phyloP scores from a whole-genome alignment of 1,140 invertebrate species.

The Linepithema humile region DNA sequence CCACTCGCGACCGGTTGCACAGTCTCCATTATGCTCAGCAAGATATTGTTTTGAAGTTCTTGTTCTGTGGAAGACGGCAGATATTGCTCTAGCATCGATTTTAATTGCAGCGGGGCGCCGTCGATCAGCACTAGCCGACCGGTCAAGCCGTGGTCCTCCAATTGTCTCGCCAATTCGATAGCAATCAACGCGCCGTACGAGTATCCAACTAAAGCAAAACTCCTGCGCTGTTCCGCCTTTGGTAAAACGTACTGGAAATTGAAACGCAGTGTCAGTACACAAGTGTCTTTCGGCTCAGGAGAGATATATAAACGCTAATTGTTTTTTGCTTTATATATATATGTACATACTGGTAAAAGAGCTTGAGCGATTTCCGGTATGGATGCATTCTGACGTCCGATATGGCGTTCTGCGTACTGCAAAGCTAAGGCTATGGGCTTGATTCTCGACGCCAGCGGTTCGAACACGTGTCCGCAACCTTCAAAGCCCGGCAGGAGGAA shows the following conservation, averaged over 20 bases:
- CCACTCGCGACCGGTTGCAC: slow-evolving; percentile 43
- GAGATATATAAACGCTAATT: slow-evolving; percentile 18
- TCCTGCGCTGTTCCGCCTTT: slow-evolving; percentile 73
- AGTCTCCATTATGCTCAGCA: slow-evolving; percentile 73
- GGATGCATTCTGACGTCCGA: slow-evolving; percentile 41
- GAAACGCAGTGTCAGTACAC: not conserved
- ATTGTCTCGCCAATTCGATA: slow-evolving; percentile 77
- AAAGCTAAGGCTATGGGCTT: slow-evolving; percentile 86
- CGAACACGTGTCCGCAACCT: slow-evolving; percentile 84
- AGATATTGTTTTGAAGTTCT: slow-evolving; percentile 74
- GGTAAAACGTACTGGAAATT: slow-evolving; percentile 74
- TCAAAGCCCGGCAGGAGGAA: slow-evolving; percentile 90
- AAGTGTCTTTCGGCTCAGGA: not conserved
- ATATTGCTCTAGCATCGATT: slow-evolving; percentile 67
- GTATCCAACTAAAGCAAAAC: slow-evolving; percentile 81
- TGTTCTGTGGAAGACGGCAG: slow-evolving; percentile 50
- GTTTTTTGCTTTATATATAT: not conserved
- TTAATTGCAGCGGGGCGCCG: slow-evolving; percentile 80
- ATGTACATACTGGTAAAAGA: slow-evolving; percentile 79
- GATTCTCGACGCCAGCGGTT: slow-evolving; percentile 83
- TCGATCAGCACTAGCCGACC: slow-evolving; percentile 81
- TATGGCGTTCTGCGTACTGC: slow-evolving; percentile 82
- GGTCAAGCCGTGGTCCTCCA: slow-evolving; percentile 78
- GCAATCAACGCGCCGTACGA: slow-evolving; percentile 82
- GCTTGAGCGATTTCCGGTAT: slow-evolving; percentile 77